Base-by-base conservation (phyloP, 2,113 vertebrate genomes). In the Ochotona princeps region DNA sequence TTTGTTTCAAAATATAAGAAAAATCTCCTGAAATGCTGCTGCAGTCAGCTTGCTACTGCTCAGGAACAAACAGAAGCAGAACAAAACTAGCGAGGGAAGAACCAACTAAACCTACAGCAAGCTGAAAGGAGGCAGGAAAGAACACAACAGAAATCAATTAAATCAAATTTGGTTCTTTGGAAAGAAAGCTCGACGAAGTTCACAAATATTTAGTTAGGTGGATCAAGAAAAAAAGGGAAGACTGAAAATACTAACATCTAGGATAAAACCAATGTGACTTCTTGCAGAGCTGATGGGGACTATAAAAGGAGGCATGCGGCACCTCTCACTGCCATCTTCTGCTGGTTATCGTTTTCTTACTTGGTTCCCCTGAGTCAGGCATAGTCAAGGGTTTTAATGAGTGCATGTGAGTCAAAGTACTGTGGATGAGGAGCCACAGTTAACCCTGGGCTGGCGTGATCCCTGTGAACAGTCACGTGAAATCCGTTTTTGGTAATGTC, bases 21-120 rank as follows among this genome's bases (percentile, higher is more conserved):
- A 83, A 84, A 61, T 35, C 14, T n/a, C 18, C 32, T n/a, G 60
- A 73, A 87, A 72, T 67, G n/a, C 20, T 89, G 21, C 65, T 76
- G 23, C 20, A 26, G 8, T 38, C 35, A 67, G 51, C 38, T 79
- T 93, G 94, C 78, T 60, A 83, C 89, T 89, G 49, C 90, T 75
- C n/a, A 65, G 9, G 23, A 60, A 61, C 54, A 87, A 92, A 92
- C 76, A 4, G 4, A 78, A 75, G 67, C 67, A 92, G 70, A 94
- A 95, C 87, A 72, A 91, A 81, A 70, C 28, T 83, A 85, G 47
- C 72, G 70, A 86, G 35, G 63, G 17, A 81, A 93, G 26, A 92
- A 12, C 61, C 90, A 87, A 82, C 44, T 82, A 63, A 92, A 61
- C 61, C 23, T 28, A 72, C 89, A 86, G 51, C 49, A 47, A 90